phyloP scores from a whole-genome alignment of 2,888 invertebrate species.

The Vanessa cardui region DNA sequence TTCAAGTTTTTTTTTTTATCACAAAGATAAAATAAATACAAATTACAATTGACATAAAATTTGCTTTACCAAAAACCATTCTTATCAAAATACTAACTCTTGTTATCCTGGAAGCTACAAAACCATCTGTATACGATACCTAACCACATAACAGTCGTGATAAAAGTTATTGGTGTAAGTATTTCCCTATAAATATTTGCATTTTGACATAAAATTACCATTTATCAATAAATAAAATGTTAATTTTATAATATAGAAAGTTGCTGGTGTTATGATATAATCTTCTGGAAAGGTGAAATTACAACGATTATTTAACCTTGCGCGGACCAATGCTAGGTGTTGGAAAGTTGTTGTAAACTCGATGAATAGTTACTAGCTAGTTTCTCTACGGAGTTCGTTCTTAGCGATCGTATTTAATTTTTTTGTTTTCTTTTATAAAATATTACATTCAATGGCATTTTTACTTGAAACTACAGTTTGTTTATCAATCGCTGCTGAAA shows the following conservation, averaged over 20 bases:
- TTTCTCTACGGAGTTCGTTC: constrained; percentile 44
- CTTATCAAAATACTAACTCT: background rate
- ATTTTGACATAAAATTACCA: constrained; percentile 9
- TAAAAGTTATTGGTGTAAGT: constrained; percentile 4
- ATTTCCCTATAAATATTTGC: constrained; percentile 3
- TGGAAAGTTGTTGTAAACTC: constrained; percentile 47
- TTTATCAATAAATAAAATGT: constrained; percentile 34
- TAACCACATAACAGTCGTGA: background rate
- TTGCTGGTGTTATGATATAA: constrained; percentile 65
- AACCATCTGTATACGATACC: no score
- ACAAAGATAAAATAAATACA: background rate
- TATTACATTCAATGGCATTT: constrained; percentile 40
- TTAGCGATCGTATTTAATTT: constrained; percentile 36
- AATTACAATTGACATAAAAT: constrained; percentile 4
- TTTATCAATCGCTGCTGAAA: constrained; percentile 34
- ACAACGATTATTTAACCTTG: constrained; percentile 60
- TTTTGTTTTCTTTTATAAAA: constrained; percentile 39
- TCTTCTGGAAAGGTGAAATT: constrained; percentile 74
- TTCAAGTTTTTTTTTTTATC: background rate
- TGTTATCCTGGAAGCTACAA: background rate
- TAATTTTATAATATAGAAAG: constrained; percentile 60
- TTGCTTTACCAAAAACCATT: background rate
- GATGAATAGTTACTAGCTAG: constrained; percentile 51
- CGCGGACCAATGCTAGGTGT: constrained; percentile 43
- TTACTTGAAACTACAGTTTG: constrained; percentile 64